A percentile compares a stretch with the other conserved stretches of the same genome.
Conservation (phyloP, 37 sponge, comb jelly and placozoan species). For the Beroe forskalii region DNA sequence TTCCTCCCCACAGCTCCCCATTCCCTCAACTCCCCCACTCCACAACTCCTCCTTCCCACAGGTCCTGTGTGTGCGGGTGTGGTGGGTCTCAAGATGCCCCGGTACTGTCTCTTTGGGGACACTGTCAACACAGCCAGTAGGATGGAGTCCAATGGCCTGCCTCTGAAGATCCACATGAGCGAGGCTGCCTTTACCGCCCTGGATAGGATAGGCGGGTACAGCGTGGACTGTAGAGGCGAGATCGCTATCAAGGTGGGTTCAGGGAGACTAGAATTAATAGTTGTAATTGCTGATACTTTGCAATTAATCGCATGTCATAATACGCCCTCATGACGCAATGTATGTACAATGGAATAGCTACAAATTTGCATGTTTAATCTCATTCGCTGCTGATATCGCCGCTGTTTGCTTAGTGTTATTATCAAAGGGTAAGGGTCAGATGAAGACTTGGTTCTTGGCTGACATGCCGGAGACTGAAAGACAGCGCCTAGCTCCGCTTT, state of each 20-base stretch:
- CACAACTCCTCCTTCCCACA: too few species aligned
- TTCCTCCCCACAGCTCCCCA: too few species aligned
- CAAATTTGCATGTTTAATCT: too few species aligned
- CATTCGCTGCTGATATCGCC: neutral
- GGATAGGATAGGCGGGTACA: slow-evolving; percentile 79
- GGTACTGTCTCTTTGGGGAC: slow-evolving; percentile 95
- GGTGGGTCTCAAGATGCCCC: slow-evolving; percentile 92
- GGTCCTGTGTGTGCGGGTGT: slow-evolving; percentile 76
- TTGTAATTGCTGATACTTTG: too few species aligned
- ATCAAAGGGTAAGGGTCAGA: slow-evolving; percentile 78
- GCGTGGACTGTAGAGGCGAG: slow-evolving; percentile 73
- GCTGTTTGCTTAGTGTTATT: too few species aligned
- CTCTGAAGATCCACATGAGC: slow-evolving; percentile 86
- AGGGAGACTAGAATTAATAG: too few species aligned
- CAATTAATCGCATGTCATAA: too few species aligned
- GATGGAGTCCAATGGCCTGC: slow-evolving; percentile 92
- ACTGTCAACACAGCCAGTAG: slow-evolving; percentile 89
- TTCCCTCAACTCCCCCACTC: too few species aligned
- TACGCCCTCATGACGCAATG: too few species aligned
- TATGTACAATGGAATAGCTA: too few species aligned
- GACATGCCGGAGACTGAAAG: slow-evolving; percentile 11
- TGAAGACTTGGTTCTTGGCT: slow-evolving; percentile 78
- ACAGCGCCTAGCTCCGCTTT: neutral
- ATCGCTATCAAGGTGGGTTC: slow-evolving; percentile 62
- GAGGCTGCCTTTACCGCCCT: slow-evolving; percentile 70